Evolutionary conservation across 1,140 invertebrate genomes (phyloP).

Genomic region (Drosophila nebulosa): DNA sequence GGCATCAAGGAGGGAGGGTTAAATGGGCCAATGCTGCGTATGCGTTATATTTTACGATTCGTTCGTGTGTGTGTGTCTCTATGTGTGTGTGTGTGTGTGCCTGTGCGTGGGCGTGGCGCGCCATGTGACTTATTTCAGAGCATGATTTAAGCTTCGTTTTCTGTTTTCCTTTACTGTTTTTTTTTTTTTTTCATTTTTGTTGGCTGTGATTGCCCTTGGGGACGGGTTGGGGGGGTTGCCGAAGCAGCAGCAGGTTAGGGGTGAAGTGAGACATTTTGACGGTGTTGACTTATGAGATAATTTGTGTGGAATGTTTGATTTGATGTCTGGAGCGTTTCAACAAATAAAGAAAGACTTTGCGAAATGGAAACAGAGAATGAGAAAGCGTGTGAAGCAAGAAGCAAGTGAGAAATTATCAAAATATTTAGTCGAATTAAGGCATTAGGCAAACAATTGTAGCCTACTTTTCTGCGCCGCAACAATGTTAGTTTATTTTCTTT

Average conservation of each 20-base stretch:
- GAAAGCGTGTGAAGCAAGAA: background rate
- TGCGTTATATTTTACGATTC: conserved; percentile 66
- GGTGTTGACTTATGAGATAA: conserved; percentile 55
- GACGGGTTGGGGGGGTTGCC: conserved; percentile 12
- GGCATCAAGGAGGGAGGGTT: conserved; percentile 14
- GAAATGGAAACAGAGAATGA: background rate
- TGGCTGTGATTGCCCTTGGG: conserved; percentile 63
- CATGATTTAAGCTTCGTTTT: conserved; percentile 49
- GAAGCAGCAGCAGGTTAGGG: background rate
- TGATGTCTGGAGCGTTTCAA: conserved; percentile 33
- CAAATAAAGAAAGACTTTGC: background rate
- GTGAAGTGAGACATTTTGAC: conserved; percentile 29
- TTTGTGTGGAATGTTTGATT: conserved; percentile 50
- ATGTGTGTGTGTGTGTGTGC: conserved; percentile 31
- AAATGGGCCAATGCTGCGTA: conserved; percentile 56
- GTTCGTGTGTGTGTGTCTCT: conserved; percentile 43
- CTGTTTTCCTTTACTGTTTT: background rate
- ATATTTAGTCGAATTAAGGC: background rate
- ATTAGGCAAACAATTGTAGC: background rate
- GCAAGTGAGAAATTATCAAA: background rate
- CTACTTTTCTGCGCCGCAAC: background rate
- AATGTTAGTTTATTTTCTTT: background rate
- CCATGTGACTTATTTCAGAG: conserved; percentile 67
- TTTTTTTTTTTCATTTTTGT: conserved; percentile 23
- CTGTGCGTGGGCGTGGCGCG: conserved; percentile 62